Evolutionary conservation across 2,113 vertebrate species (phyloP).

Genomic region (Ginglymostoma cirratum): DNA sequence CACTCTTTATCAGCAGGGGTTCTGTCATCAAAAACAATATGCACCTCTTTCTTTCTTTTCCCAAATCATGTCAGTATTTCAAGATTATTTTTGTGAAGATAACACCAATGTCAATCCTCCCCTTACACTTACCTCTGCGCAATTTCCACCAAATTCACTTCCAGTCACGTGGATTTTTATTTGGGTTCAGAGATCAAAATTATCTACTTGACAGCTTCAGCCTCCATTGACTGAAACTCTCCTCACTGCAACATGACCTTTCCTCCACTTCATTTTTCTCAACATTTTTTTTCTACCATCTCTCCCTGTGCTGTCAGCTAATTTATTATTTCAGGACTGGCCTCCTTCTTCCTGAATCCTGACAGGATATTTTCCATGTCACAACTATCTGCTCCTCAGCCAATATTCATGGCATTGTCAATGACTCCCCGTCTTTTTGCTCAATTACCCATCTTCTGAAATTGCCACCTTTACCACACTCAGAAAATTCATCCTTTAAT

Average conservation of each 20-base stretch:
- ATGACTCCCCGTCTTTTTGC: not conserved
- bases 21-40: not conserved
- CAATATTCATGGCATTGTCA: not conserved
- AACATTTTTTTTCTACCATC: not conserved
- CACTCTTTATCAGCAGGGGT: not conserved
- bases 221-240: not conserved
- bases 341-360: not conserved
- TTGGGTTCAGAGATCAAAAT: not conserved
- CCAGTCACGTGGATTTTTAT: not conserved
- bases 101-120: not conserved
- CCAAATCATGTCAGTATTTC: not conserved
- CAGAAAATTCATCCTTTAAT: not conserved
- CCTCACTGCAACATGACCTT: not conserved
- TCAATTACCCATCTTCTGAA: not conserved
- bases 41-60: not conserved
- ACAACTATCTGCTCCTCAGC: not conserved
- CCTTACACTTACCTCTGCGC: not conserved
- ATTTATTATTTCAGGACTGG: not conserved
- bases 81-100: not conserved
- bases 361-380: not conserved
- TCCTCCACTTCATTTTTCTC: not conserved
- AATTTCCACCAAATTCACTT: not conserved
- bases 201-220: not conserved
- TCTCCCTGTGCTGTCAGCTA: not conserved
- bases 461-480: not conserved